Conservation (phyloP, 2,797 vertebrate species). For the Streptopelia turtur region DNA sequence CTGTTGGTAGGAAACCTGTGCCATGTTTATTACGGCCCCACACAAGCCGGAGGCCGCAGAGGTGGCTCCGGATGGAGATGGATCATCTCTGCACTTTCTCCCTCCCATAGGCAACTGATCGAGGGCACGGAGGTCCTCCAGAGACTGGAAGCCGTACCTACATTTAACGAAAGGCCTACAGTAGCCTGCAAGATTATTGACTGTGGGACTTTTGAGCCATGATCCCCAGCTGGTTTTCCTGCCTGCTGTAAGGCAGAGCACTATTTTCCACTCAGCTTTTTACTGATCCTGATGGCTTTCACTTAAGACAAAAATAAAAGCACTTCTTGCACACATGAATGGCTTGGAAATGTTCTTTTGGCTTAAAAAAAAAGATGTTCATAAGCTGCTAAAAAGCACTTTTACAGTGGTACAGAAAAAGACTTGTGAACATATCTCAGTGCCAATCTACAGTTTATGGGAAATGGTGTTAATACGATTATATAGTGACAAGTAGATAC, state of each 20-base stretch:
- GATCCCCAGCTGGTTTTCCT: constrained; percentile 4
- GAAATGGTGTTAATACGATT: background rate
- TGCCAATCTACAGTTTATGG: background rate
- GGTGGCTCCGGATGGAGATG: fast-evolving
- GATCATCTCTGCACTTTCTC: background rate
- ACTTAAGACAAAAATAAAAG: constrained; percentile 20
- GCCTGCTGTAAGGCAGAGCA: background rate
- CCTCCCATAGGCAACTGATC: constrained; percentile 80
- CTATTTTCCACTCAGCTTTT: background rate
- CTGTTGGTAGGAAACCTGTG: background rate
- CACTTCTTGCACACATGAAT: background rate
- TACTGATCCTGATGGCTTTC: background rate
- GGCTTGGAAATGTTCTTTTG: background rate
- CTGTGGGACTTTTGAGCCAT: constrained; percentile 81
- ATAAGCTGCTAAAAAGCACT: background rate
- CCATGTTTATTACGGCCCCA: background rate
- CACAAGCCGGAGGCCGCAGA: background rate
- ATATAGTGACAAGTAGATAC: background rate
- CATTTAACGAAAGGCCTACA: constrained; percentile 84
- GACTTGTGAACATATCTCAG: background rate
- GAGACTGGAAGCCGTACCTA: constrained; percentile 80
- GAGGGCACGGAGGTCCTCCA: constrained; percentile 87
- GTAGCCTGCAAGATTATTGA: constrained; percentile 80
- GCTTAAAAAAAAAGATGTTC: background rate
- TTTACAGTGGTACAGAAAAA: background rate